Evolutionary conservation across 2,888 invertebrate genomes (phyloP), one percentile per base, ranked within the genome.

Genomic region (Empis stercorea): DNA sequence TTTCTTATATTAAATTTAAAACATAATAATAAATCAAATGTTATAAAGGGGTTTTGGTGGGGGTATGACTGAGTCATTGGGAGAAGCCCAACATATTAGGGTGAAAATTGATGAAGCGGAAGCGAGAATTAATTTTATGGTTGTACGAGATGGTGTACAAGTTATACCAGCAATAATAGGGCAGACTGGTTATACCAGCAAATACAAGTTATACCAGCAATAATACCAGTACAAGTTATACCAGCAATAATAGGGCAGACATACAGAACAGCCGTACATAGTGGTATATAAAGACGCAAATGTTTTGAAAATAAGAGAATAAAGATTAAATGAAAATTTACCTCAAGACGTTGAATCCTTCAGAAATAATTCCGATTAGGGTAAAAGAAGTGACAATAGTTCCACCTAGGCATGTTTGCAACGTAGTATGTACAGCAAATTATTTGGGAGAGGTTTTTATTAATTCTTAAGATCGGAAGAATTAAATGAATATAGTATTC

Each of bases 81-180:
- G 10, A 16, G 48, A 46, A 15, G 39, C 44, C 13, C 43, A 32
- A 6, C 40, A 30, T 4, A 30, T 36, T 4, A 48, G 17, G 36
- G 7, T 48, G n/a, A 41, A 48, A 45, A 10, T 52, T 14, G 50
- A 50, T 20, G 27, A 46, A 10, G 45, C 43, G 6, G 34, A 43
- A 38, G 49, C 47, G 27, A 16, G 27, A 23, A 17, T 45, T 11
- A 44, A 50, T 10, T 11, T 43, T 1, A 23, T 50, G 13, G 30
- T 52, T 10, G 50, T 50, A 1, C 30, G 32, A 10, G 40, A 48
- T 16, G 46, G 45, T 17, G 16, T 34, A 2, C 52, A 52, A 40
- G 16, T 44, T 15, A 46, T 49, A 2, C 47, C 50, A 41, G 38
- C 48, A 10, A 39, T 50, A n/a, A 32, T 50, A 7, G 50, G 50